Percentiles rank a stretch among this genome's conserved stretches.
Conservation (phyloP, 2,888 invertebrate species). For the Drosophila bunnanda region DNA sequence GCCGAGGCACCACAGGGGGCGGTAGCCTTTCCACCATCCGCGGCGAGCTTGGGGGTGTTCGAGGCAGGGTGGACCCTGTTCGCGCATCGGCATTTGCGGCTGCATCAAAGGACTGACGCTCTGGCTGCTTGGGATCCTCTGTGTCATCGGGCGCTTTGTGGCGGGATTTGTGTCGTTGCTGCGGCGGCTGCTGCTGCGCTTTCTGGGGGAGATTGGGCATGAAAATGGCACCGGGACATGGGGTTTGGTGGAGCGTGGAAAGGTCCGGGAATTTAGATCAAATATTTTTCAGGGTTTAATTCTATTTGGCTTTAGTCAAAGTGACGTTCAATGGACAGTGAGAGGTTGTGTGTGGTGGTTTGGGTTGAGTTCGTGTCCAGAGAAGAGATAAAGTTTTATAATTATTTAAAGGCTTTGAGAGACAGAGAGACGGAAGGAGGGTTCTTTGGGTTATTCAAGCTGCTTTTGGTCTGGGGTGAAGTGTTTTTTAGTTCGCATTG, state of each 20-base stretch:
- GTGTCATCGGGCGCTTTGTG: slow-evolving; percentile 69
- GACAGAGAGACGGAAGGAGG: background rate
- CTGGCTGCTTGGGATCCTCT: slow-evolving; percentile 33
- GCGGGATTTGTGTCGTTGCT: slow-evolving; percentile 59
- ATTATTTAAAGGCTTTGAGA: slow-evolving; percentile 53
- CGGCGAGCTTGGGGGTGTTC: slow-evolving; percentile 5
- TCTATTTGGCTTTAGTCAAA: slow-evolving; percentile 73
- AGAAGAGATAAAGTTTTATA: slow-evolving; percentile 62
- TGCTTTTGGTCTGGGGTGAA: slow-evolving; percentile 7
- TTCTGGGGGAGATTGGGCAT: slow-evolving; percentile 56
- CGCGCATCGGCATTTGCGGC: slow-evolving; percentile 51
- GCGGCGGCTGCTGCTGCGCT: slow-evolving; percentile 48
- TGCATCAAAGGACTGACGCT: slow-evolving; percentile 56
- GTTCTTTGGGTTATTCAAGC: slow-evolving; percentile 19
- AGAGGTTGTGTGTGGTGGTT: slow-evolving; percentile 24
- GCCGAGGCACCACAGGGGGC: slow-evolving; percentile 34
- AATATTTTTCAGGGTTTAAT: slow-evolving; percentile 78
- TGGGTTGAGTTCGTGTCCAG: slow-evolving; percentile 44
- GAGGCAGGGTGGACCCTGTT: slow-evolving; percentile 27
- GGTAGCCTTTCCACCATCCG: slow-evolving; percentile 4
- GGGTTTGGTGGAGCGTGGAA: slow-evolving; percentile 11
- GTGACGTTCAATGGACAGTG: slow-evolving; percentile 49
- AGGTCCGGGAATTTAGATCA: slow-evolving; percentile 62
- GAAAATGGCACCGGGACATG: slow-evolving; percentile 34
- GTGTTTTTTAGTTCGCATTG: slow-evolving; percentile 15